phyloP scores from a whole-genome alignment of 2,797 vertebrate species.

The Pangasius macronema region DNA sequence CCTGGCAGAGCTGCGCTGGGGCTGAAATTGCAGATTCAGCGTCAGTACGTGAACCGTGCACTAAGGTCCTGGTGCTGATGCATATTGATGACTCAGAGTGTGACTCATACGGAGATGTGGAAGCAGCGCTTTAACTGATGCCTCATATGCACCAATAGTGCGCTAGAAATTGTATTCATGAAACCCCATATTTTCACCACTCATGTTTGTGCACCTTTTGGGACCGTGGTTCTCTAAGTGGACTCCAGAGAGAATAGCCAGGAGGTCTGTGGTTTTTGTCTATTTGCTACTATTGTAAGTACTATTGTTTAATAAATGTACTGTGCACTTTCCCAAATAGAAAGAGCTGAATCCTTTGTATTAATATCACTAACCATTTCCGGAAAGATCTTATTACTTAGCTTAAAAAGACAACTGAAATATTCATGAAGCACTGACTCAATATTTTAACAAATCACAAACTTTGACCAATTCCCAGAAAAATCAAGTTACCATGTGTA shows the following conservation, averaged over 20 bases:
- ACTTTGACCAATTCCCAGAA: neutral
- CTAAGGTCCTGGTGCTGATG: constrained; percentile 51
- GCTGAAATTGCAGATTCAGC: constrained; percentile 52
- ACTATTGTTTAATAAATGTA: no score
- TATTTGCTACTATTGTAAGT: neutral
- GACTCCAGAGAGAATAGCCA: neutral
- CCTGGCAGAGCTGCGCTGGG: constrained; percentile 7
- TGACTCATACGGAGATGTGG: constrained; percentile 45
- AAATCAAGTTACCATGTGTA: neutral
- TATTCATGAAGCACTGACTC: neutral
- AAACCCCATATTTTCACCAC: neutral
- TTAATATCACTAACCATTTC: neutral
- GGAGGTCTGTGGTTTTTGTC: neutral
- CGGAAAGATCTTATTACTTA: neutral
- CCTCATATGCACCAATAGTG: constrained; percentile 12
- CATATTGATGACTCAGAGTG: constrained; percentile 55
- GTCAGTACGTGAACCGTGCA: constrained; percentile 20
- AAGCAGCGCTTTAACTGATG: constrained; percentile 35
- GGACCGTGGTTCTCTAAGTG: neutral
- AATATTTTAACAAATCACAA: neutral
- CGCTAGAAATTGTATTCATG: constrained; percentile 11
- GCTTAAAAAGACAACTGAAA: neutral
- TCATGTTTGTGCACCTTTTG: neutral
- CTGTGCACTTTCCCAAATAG: neutral
- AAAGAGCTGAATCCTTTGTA: neutral